These are phyloP conservation scores for Limonius californicus DNA, from an alignment of 1,140 invertebrate species.

Conservation along the genomic window DNA sequence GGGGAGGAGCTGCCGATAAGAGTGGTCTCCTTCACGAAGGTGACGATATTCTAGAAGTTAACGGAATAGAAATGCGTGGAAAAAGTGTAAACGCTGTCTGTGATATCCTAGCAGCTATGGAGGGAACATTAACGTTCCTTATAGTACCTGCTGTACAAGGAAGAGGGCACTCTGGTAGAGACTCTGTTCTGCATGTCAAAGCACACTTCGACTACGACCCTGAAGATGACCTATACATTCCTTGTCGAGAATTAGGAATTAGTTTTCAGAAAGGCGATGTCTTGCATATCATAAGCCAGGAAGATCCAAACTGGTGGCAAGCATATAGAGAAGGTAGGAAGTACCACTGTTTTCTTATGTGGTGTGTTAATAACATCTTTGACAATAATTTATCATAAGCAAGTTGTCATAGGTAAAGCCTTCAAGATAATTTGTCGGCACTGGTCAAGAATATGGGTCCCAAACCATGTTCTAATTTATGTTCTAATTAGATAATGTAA, in stretches of 20 bases:
- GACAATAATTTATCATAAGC: neutral
- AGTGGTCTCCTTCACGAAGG: constrained; percentile 92
- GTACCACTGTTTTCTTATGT: constrained; percentile 58
- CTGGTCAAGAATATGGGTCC: no score
- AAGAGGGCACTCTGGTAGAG: constrained; percentile 51
- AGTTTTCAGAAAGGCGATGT: constrained; percentile 93
- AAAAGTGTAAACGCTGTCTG: constrained; percentile 98
- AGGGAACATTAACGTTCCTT: constrained; percentile 88
- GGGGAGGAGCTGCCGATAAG: constrained; percentile 93
- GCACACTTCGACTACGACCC: constrained; percentile 98
- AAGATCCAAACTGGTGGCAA: constrained; percentile 90
- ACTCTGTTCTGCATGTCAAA: constrained; percentile 74
- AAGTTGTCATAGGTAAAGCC: no score
- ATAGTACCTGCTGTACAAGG: constrained; percentile 66
- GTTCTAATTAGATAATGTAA: no score
- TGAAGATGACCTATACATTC: constrained; percentile 96
- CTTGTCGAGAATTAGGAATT: constrained; percentile 91
- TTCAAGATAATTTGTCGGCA: no score
- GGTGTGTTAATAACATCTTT: neutral
- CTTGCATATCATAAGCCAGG: constrained; percentile 93
- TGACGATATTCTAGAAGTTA: constrained; percentile 95
- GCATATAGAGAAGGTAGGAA: constrained; percentile 89
- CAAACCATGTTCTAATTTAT: no score
- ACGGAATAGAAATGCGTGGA: constrained; percentile 91
- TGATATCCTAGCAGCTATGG: constrained; percentile 90